Percentiles rank a stretch among this genome's conserved stretches.
Evolutionary conservation across 2,113 vertebrate genomes (phyloP).

Genomic region (Micromys minutus): DNA sequence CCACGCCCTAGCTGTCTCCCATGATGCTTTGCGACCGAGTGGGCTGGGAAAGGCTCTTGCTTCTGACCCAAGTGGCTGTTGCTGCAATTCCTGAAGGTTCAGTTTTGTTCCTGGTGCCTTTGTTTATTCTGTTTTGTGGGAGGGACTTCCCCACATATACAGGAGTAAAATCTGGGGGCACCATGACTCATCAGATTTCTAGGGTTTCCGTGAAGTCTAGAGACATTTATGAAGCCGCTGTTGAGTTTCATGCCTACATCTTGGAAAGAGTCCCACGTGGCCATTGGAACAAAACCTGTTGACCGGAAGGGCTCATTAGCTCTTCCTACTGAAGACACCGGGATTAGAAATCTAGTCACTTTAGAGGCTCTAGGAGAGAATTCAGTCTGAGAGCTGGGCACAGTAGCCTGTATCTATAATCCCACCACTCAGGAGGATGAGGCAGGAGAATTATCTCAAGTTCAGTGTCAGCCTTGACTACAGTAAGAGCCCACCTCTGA

Average conservation of each 20-base stretch:
- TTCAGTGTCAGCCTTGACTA: not conserved
- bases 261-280: not conserved
- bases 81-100: not conserved
- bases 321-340: not conserved
- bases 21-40: not conserved
- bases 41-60: not conserved
- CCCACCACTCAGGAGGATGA: not conserved
- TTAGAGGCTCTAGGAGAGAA: not conserved
- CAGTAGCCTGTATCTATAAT: not conserved
- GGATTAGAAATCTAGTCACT: not conserved
- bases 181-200: not conserved
- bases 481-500: not conserved
- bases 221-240: not conserved
- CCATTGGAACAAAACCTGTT: not conserved
- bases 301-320: not conserved
- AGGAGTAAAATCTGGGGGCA: not conserved
- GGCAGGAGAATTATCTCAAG: not conserved
- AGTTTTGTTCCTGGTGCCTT: not conserved
- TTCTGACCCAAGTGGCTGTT: not conserved
- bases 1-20: not conserved
- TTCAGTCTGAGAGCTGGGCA: not conserved
- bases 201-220: not conserved
- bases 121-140: not conserved
- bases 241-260: not conserved
- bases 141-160: not conserved